phyloP scores from a whole-genome alignment of 1,140 invertebrate genomes.

The Zaprionus inermis region DNA sequence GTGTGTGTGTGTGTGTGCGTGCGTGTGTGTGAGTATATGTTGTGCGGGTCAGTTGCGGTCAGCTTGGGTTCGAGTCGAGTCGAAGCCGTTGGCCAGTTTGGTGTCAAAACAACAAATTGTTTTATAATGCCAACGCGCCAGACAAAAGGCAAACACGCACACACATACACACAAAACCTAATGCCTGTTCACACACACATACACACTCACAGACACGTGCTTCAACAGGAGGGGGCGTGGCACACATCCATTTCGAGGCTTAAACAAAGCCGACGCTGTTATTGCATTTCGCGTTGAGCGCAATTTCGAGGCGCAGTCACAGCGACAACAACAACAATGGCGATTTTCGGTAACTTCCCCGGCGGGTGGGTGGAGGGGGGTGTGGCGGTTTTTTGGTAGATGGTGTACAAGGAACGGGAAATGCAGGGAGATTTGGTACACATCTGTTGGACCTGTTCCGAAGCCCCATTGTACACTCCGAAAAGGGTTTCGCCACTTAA shows the following conservation, averaged over 20 bases:
- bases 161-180: conserved; percentile 15
- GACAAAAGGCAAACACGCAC: conserved; percentile 47
- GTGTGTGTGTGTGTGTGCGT: background rate
- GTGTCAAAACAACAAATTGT: conserved; percentile 52
- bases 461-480: background rate
- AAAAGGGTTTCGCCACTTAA: conserved; percentile 24
- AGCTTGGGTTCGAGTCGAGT: conserved; percentile 10
- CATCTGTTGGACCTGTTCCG: background rate
- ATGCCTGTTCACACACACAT: conserved; percentile 2
- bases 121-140: conserved; percentile 48
- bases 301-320: conserved; percentile 51
- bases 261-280: conserved; percentile 32
- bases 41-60: conserved; percentile 34
- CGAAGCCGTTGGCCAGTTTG: conserved; percentile 31
- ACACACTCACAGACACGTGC: background rate
- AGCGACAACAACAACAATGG: conserved; percentile 45
- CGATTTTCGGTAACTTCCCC: conserved; percentile 24
- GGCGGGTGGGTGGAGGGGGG: accelerated
- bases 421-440: background rate
- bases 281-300: conserved; percentile 17
- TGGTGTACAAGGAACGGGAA: too few relatives aligned
- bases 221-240: background rate
- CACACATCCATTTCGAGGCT: conserved; percentile 29
- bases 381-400: too few relatives aligned
- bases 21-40: conserved; percentile 13